These are phyloP conservation scores for Pseudococcus longispinus DNA, from an alignment of 2,888 invertebrate genomes.

Conservation along the genomic window DNA sequence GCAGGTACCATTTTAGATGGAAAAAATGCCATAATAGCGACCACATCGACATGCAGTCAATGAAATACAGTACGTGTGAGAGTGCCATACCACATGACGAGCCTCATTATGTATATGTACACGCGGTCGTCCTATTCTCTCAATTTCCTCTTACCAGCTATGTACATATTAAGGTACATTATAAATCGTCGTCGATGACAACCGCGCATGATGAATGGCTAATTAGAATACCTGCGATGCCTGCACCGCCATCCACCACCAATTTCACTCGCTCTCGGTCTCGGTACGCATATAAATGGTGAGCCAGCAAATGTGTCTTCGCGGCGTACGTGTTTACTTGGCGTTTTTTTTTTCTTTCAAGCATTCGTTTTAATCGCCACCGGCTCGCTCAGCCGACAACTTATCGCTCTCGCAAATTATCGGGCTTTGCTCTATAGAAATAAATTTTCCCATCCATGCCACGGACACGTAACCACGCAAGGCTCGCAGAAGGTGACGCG, in stretches of 20 bases:
- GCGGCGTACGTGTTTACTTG: not conserved
- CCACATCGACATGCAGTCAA: too few relatives aligned
- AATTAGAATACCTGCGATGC: not conserved
- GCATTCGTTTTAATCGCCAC: not conserved
- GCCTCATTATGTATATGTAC: too few relatives aligned
- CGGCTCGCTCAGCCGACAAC: not conserved
- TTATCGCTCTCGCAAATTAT: not conserved
- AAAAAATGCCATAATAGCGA: not conserved
- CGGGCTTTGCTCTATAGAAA: not conserved
- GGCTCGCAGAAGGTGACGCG: not conserved
- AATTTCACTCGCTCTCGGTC: too few relatives aligned
- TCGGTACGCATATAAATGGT: not conserved
- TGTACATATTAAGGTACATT: too few relatives aligned
- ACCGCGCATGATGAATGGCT: not conserved
- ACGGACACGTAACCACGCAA: not conserved
- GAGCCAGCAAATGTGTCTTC: not conserved
- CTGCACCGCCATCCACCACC: not conserved
- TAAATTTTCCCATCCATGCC: not conserved
- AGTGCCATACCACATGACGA: too few relatives aligned
- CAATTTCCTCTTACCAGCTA: too few relatives aligned
- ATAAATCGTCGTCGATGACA: not conserved
- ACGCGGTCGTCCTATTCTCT: too few relatives aligned
- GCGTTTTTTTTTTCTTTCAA: not conserved
- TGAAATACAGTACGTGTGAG: too few relatives aligned
- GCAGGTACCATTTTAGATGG: not conserved